These are phyloP conservation scores for Plecotus auritus DNA, from an alignment of 2,113 vertebrate species.

Conservation along the genomic window DNA sequence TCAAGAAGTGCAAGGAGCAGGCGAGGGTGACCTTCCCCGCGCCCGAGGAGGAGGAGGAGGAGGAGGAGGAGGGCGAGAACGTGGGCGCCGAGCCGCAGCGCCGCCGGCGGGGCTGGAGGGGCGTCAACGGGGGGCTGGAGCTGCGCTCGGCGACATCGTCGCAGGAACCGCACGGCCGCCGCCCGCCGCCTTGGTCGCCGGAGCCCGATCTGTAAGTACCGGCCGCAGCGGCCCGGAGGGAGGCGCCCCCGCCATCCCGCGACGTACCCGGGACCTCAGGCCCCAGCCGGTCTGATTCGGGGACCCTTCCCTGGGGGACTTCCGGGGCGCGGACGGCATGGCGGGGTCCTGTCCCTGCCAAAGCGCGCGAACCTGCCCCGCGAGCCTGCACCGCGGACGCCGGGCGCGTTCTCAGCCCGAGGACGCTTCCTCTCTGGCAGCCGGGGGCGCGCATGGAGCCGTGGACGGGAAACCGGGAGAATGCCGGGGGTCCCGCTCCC, in stretches of 20 bases:
- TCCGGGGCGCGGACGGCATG: not conserved
- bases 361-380: not conserved
- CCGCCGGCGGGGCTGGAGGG: conserved; percentile 79
- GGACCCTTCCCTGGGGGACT: not conserved
- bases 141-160: conserved; percentile 18
- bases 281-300: not conserved
- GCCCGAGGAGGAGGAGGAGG: conserved; percentile 46
- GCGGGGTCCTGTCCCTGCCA: not conserved
- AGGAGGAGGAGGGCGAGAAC: conserved; percentile 65
- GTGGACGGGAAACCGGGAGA: not conserved
- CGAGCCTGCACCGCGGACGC: not conserved
- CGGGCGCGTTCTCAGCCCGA: not conserved
- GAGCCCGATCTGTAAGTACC: conserved; percentile 76
- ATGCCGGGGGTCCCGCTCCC: not conserved
- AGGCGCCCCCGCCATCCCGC: not conserved
- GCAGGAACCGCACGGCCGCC: conserved; percentile 62
- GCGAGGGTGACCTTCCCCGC: conserved; percentile 81
- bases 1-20: conserved; percentile 77
- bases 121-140: conserved; percentile 81
- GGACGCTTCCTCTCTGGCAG: not conserved
- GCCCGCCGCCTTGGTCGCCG: conserved; percentile 66
- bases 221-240: not conserved
- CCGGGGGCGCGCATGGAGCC: not conserved
- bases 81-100: conserved; percentile 72
- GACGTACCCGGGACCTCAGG: not conserved